Evolutionary conservation across 2,113 vertebrate genomes (phyloP).

Genomic region (Phylloscopus trochiloides): DNA sequence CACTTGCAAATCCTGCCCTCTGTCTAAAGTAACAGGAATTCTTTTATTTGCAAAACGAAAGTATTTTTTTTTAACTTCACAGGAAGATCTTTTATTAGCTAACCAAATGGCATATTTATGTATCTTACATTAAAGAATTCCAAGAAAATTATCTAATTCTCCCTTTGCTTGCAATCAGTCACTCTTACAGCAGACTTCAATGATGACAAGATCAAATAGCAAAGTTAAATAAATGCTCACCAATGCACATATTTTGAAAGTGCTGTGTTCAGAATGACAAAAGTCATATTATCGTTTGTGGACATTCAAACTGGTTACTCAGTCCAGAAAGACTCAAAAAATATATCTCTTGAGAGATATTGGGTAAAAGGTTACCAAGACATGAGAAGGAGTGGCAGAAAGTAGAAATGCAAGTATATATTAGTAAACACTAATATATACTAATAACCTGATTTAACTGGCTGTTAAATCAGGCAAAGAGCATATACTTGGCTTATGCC

Average conservation of each 20-base stretch:
- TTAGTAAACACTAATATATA: neutral
- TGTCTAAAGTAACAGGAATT: neutral
- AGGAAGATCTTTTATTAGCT: neutral
- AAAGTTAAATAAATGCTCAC: neutral
- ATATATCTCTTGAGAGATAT: neutral
- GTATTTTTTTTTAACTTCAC: neutral
- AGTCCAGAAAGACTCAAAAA: neutral
- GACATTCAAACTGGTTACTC: neutral
- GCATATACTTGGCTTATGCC: neutral
- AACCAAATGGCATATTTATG: neutral
- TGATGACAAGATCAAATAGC: neutral
- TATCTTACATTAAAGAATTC: neutral
- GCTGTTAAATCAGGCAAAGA: neutral
- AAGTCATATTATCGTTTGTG: rapidly evolving
- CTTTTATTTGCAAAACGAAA: neutral
- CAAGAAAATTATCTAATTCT: neutral
- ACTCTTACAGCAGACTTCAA: neutral
- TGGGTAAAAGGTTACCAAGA: neutral
- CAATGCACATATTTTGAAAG: neutral
- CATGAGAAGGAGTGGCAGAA: neutral
- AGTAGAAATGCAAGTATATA: neutral
- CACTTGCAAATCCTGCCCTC: neutral
- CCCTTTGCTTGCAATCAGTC: neutral
- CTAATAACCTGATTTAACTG: neutral
- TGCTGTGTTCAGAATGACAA: neutral